Base-by-base conservation (phyloP, 2,888 invertebrate genomes). In the Exephanes ischioxanthus region DNA sequence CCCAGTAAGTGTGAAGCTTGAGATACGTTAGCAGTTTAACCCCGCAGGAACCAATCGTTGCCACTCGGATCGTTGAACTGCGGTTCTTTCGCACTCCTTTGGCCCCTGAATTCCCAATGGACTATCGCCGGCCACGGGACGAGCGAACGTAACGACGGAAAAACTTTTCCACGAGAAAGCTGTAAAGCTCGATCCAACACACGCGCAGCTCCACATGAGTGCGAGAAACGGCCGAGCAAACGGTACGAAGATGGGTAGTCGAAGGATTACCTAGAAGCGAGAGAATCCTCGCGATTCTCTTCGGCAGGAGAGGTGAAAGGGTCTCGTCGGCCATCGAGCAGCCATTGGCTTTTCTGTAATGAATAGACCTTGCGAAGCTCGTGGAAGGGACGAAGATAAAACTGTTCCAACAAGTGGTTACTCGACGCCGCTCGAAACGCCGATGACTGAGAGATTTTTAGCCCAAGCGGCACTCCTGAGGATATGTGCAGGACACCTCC, bases 21-120 rank as follows among this genome's bases (percentile, higher is more conserved):
- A 91, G 89, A 91, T 91, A 91, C 90, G 90, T 88, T 89, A 88
- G 87, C 89, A 89, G 89, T 89, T 91, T 91, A 91, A 91, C 90
- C 91, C 85, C 87, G 66, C 48, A 58, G 53, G 26, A 67, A 45
- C 26, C 7, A 16, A n/a, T 55, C 55, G 58, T 22, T 30, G 16
- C 63, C 16, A n/a, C 33, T 63, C 7, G 63, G 63, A 63, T 6
- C 16, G 63, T 33, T 33, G 63, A 63, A 30, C 63, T n/a, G 63
- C 33, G 33, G 30, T 63, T 63, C 63, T 33, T 33, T n/a, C 33
- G 63, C 63, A 33, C 26, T 26, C 26, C 26, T 22, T 22, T 14
- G 58, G 26, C 58, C 58, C 58, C 58, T 22, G 22, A 22, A 58
- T 48, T 14, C 16, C 45, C 26, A 4, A 26, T 14, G 4, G 58